Base-by-base conservation (phyloP, 2,797 vertebrate species). In the Clarias platycephalus region DNA sequence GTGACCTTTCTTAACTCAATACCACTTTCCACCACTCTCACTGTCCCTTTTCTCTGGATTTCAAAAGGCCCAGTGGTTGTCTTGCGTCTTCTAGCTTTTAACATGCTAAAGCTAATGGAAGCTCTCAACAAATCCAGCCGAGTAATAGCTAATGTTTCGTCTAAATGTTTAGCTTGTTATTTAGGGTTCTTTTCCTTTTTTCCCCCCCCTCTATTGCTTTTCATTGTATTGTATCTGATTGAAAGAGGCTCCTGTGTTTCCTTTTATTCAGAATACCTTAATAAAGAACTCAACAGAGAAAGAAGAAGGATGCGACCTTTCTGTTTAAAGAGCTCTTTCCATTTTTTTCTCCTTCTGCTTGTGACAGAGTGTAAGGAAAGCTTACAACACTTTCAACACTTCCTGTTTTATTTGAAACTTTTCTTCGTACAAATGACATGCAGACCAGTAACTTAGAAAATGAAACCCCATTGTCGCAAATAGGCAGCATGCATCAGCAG, bases 11-110 rank as follows among this genome's bases (percentile, higher is more conserved):
- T 71, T 8, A 84, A 87, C 90, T 88, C 79, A 0, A 76, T 84
- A 88, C 81, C 84, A 89, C 89, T 92, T 91, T 91, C 83, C 88
- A 85, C 87, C 82, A n/a, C 87, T 92, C 86, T 88, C 22, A 0
- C 20, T 91, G 88, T 93, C 92, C n/a, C 57, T 62, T 62, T 78
- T 78, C 57, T 90, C 82, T 84, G 78, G 5, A 37, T 83, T 80
- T 80, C 89, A 90, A 91, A 86, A 87, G 91, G 85, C 89, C 28
- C 15, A 20, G 4, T 37, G 49, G 53, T 49, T 16, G 5, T 58
- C 60, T 67, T 64, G 67, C 22, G 37, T 15, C 34, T 0, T 55
- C 34, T 60, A 84, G 71, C 37, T 63, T 63, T 81, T 81, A 77
- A 40, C 40, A 78, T 37, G 28, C 12, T 84, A 80, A 76, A 1